Percentiles rank a stretch among this genome's conserved stretches.
These are phyloP conservation scores for Antennarius striatus DNA, from an alignment of 2,113 vertebrate genomes.

Conservation along the genomic window DNA sequence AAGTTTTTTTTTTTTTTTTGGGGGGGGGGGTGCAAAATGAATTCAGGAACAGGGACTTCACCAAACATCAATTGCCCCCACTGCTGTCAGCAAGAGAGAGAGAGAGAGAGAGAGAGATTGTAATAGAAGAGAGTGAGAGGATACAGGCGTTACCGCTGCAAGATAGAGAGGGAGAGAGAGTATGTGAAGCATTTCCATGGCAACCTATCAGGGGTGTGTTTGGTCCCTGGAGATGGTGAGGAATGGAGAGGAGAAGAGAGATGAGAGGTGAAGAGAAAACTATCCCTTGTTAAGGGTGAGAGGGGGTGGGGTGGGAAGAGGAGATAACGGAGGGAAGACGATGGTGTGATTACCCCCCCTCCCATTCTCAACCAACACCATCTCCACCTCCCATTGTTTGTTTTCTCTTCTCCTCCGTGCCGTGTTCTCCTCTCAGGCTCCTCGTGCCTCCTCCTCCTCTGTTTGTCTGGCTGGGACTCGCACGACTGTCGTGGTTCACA, in stretches of 20 bases:
- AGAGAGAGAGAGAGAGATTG: constrained; percentile 47
- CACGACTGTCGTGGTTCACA: constrained; percentile 7
- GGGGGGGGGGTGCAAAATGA: constrained; percentile 10
- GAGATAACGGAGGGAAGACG: constrained; percentile 48
- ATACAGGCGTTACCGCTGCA: constrained; percentile 64
- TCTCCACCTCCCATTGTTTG: constrained; percentile 37
- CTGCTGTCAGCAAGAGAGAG: constrained; percentile 31
- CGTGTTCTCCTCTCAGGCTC: constrained; percentile 1
- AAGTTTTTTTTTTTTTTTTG: constrained; percentile 16
- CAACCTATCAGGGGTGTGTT: constrained; percentile 77
- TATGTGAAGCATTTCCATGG: constrained; percentile 74
- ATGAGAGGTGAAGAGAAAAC: constrained; percentile 63
- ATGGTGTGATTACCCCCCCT: constrained; percentile 29
- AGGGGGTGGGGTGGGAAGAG: constrained; percentile 38
- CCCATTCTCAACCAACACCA: background rate
- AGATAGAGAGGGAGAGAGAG: constrained; percentile 39
- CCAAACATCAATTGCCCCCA: constrained; percentile 9
- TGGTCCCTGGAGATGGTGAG: constrained; percentile 68
- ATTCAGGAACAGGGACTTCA: constrained; percentile 21
- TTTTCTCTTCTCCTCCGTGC: constrained; percentile 19
- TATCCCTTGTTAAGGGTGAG: constrained; percentile 66
- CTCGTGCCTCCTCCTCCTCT: background rate
- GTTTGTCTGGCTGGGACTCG: constrained; percentile 1
- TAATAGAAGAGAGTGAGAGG: constrained; percentile 56
- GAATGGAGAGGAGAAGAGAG: constrained; percentile 43